Conservation (phyloP, 2,888 invertebrate species). For the Zele albiditarsus region DNA sequence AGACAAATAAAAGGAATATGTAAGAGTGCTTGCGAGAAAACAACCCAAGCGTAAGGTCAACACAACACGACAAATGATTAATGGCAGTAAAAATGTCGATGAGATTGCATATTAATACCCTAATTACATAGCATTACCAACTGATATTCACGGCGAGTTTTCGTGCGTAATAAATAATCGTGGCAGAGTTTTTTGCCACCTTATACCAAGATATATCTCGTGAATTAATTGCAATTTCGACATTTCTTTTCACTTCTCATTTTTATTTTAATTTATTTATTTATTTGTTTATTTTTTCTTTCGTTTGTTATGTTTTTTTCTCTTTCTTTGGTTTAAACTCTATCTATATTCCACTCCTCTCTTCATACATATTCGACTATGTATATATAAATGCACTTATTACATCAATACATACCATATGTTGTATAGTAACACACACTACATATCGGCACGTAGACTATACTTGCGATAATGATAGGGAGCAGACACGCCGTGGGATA, state of each 20-base stretch:
- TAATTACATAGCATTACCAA: conserved; percentile 49
- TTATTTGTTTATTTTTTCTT: neutral
- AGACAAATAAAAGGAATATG: neutral
- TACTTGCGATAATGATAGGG: conserved; percentile 52
- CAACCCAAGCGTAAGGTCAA: conserved; percentile 26
- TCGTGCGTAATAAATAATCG: conserved; percentile 49
- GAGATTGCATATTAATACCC: conserved; percentile 48
- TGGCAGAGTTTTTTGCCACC: conserved; percentile 40
- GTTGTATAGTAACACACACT: conserved; percentile 33
- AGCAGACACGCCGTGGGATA: conserved; percentile 44
- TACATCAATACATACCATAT: conserved; percentile 7
- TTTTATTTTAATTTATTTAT: conserved; percentile 27
- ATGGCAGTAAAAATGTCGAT: conserved; percentile 48
- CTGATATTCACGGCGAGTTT: conserved; percentile 42
- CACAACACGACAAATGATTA: conserved; percentile 50
- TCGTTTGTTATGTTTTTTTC: conserved; percentile 16
- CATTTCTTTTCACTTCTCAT: neutral
- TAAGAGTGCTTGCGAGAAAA: conserved; percentile 16
- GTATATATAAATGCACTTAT: conserved; percentile 29
- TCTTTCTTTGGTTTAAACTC: conserved; percentile 20
- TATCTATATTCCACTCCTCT: conserved; percentile 3
- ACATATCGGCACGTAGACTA: conserved; percentile 47
- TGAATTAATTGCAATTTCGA: conserved; percentile 48
- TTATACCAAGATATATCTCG: conserved; percentile 42
- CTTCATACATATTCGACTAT: conserved; percentile 10